A percentile compares a stretch with the other conserved stretches of the same genome.
Conservation (phyloP, 2,113 vertebrate genomes). For the Varanus salvator region DNA sequence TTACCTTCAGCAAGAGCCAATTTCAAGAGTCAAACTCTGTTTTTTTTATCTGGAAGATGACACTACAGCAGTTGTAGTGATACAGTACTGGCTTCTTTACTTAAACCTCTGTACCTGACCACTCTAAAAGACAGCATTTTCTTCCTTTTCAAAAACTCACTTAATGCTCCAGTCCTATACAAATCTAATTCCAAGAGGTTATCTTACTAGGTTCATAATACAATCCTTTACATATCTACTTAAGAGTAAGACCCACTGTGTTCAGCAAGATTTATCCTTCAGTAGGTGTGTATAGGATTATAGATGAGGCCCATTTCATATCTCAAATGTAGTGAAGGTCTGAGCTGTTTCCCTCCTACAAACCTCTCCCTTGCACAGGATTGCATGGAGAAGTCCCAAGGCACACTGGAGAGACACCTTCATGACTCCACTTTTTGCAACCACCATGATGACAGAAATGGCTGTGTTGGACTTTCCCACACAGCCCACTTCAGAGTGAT, state of each 20-base stretch:
- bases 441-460: background rate
- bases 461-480: background rate
- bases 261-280: background rate
- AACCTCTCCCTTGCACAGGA: background rate
- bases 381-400: background rate
- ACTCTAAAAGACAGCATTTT: background rate
- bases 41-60: background rate
- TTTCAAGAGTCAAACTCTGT: background rate
- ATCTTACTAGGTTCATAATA: background rate
- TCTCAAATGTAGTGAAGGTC: background rate
- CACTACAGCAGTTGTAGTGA: background rate
- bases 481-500: background rate
- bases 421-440: background rate
- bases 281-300: background rate
- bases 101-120: background rate
- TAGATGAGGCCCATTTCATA: background rate
- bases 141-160: background rate
- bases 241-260: background rate
- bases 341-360: background rate
- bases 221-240: background rate
- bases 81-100: background rate
- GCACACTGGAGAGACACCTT: background rate
- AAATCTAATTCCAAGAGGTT: background rate
- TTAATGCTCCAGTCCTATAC: background rate
- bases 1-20: background rate